These are phyloP conservation scores for Eristalis arbustorum DNA, from an alignment of 2,888 invertebrate species.

Conservation along the genomic window DNA sequence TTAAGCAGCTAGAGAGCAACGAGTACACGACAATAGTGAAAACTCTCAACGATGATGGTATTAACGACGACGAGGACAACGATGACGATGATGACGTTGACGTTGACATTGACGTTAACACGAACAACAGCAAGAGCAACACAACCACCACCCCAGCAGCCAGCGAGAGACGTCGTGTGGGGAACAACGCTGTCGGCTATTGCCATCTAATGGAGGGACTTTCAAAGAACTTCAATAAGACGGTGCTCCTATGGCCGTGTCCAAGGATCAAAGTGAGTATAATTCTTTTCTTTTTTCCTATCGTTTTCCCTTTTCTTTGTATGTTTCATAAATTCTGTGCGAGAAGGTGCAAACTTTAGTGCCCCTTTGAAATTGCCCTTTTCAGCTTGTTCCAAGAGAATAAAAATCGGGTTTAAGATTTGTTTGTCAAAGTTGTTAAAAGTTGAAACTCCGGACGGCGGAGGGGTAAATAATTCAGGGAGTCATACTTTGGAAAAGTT, in stretches of 20 bases:
- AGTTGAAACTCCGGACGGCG: not conserved
- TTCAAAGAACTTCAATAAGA: conserved; percentile 78
- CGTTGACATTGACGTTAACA: not conserved
- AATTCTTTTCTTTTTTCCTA: not conserved
- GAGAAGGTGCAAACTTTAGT: not conserved
- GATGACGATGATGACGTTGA: conserved; percentile 59
- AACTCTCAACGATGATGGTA: conserved; percentile 77
- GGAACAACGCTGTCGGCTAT: conserved; percentile 73
- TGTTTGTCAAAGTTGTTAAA: conserved; percentile 12
- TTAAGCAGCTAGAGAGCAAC: conserved; percentile 78
- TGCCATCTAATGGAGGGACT: conserved; percentile 79
- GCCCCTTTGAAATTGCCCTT: not conserved
- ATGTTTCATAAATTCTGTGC: not conserved
- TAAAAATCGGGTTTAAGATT: not conserved
- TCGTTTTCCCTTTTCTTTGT: not conserved
- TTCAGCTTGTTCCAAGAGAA: not conserved
- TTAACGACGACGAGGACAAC: conserved; percentile 74
- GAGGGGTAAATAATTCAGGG: not conserved
- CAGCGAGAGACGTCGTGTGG: conserved; percentile 36
- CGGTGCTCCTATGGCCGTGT: conserved; percentile 79
- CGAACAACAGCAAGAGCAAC: conserved; percentile 16
- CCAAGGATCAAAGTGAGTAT: conserved; percentile 79
- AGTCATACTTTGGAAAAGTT: not conserved
- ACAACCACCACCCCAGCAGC: not conserved
- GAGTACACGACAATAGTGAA: conserved; percentile 79